Conservation (phyloP, 2,113 vertebrate genomes). For the Forbesichthys papilliferus region DNA sequence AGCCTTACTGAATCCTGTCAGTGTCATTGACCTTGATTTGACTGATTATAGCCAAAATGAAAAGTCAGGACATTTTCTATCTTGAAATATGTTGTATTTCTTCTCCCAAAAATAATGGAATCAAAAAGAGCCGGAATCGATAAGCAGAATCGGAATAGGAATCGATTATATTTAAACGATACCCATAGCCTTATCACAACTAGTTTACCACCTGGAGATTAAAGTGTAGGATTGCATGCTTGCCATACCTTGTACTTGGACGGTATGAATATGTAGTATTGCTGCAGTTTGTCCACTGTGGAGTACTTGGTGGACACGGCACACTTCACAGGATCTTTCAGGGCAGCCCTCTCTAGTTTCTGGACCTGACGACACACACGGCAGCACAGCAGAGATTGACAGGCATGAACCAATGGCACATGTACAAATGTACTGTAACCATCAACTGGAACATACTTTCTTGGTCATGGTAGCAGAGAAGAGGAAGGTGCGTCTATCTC, state of each 20-base stretch:
- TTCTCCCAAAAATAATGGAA: no score
- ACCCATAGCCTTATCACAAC: no score
- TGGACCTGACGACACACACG: conserved; percentile 83
- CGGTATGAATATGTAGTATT: conserved; percentile 97
- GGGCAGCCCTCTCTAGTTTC: conserved; percentile 93
- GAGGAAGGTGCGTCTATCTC: conserved; percentile 91
- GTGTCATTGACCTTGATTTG: no score
- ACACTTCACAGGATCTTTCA: conserved; percentile 95
- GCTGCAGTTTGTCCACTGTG: conserved; percentile 95
- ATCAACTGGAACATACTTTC: conserved; percentile 78
- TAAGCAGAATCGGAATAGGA: no score
- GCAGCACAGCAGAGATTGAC: background rate
- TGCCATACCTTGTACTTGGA: conserved; percentile 92
- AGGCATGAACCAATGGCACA: background rate
- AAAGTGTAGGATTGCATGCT: background rate
- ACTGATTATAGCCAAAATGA: no score
- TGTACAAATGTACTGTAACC: background rate
- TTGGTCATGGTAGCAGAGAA: conserved; percentile 99
- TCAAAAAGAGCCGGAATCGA: no score
- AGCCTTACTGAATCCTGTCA: no score
- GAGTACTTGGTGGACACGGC: conserved; percentile 95
- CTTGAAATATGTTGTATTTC: no score
- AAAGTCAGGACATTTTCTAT: no score
- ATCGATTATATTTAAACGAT: no score
- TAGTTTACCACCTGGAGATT: no score